Evolutionary conservation across 2,113 vertebrate genomes (phyloP), one percentile per base, ranked within the genome.

Genomic region (Ardeotis arabs): DNA sequence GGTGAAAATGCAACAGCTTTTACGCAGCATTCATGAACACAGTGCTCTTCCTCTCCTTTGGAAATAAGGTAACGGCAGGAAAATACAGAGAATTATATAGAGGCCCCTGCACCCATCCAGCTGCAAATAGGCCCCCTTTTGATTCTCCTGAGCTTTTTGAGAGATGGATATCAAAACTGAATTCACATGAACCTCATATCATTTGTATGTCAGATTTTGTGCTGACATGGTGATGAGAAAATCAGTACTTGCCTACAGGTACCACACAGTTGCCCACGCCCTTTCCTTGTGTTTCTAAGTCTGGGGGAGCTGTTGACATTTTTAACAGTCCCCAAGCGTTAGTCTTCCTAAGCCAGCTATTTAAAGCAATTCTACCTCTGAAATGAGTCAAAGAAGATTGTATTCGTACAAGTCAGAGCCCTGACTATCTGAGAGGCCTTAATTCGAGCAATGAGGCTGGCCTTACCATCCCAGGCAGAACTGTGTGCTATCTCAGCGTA

Each of bases 1-100:
- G 35, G 64, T 94, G 96, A 95, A 96, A 96, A 95, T 20, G 35
- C 63, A 55, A 29, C 62, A 74, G 94, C 76, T 87, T 94, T 93
- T 74, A 95, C 60, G 49, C 1, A 44, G 78, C 76, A 24, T 80
- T 89, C 41, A 62, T 28, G 70, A 89, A 63, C 14, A 84, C 45
- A n/a, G 64, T 6, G 10, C 64, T 95, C 72, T 73, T 78, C 69
- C 56, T 90, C 50, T 39, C 56, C 55, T 63, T 78, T 80, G 63
- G 67, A 95, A 93, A 81, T 19, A 75, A 84, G 70, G 66, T 37
- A 76, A 95, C 33, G 19, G 45, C 55, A 90, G 87, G 66, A 82
- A 96, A 97, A 79, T 27, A 60, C 12, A 15, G 64, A 58, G 28
- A 82, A 84, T 68, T 80, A 44, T 16, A 37, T 3, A 29, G 68